Base-by-base conservation (phyloP, 2,113 vertebrate genomes). In the Falco punctatus region DNA sequence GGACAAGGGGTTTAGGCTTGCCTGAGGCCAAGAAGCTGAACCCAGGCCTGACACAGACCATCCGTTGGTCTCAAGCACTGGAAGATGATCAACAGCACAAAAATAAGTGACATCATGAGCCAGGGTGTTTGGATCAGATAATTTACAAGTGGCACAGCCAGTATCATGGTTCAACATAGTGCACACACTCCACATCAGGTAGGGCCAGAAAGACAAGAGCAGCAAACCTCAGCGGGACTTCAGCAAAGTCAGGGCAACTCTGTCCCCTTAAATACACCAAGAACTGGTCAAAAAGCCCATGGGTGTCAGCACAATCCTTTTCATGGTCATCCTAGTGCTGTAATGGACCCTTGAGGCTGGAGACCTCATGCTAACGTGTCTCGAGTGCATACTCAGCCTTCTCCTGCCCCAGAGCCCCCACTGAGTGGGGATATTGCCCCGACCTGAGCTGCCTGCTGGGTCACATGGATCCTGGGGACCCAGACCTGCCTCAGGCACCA, bases 131-230 rank as follows among this genome's bases (percentile, higher is more conserved):
- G 33, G 22, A 85, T 32, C 42, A 57, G 49, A 42, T 22, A 33
- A 69, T 5, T 77, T 17, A 27, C 21, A 20, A 40, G 33, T 7
- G 24, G 2, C 0, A 0, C 10, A 9, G 19, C 20, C 69, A 54
- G 26, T 27, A 33, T 6, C 6, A 3, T 21, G 16, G 10, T 55
- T 74, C 27, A 65, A n/a, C 33, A 32, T 1, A 70, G 13, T 3
- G 14, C 44, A 81, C 13, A 35, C 19, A 30, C 11, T 5, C 40
- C 40, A 18, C 13, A 69, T 4, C 15, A 49, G 33, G 11, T 8
- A 38, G 17, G 32, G 10, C 27, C 40, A 23, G 38, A n/a, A 65
- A 61, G 8, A 54, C 1, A 2, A 65, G 30, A 72, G 10, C 42
- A 80, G 27, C 58, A 77, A 61, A 87, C 20, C 5, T 61, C n/a